These are phyloP conservation scores for Bombus confusus DNA, from an alignment of 1,140 invertebrate genomes.

Conservation along the genomic window DNA sequence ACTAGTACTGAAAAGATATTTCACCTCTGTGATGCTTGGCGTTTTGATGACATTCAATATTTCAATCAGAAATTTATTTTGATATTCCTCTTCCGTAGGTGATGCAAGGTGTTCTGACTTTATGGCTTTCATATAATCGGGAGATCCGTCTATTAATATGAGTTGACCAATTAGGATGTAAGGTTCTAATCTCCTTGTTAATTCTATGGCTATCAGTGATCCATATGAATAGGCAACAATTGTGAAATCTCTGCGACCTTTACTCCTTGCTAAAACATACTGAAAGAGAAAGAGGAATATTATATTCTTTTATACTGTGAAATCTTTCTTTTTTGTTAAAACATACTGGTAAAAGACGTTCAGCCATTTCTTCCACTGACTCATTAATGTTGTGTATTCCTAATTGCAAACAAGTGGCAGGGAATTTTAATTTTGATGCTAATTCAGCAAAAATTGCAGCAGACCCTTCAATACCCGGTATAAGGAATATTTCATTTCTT, in stretches of 20 bases:
- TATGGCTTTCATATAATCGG: constrained; percentile 74
- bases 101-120: constrained; percentile 57
- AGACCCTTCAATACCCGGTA: constrained; percentile 87
- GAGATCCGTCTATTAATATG: constrained; percentile 80
- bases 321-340: background rate
- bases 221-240: constrained; percentile 81
- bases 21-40: constrained; percentile 63
- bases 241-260: constrained; percentile 75
- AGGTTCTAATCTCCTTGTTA: constrained; percentile 75
- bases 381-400: constrained; percentile 55
- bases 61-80: constrained; percentile 70
- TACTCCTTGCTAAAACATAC: constrained; percentile 70
- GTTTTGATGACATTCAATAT: constrained; percentile 68
- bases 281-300: constrained; percentile 46
- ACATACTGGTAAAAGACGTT: constrained; percentile 76
- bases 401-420: constrained; percentile 86
- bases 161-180: constrained; percentile 73
- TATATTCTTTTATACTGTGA: background rate
- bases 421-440: constrained; percentile 81
- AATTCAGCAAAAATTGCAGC: constrained; percentile 82
- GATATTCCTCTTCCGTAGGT: constrained; percentile 61
- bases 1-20: background rate
- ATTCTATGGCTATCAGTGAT: constrained; percentile 78
- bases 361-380: constrained; percentile 72
- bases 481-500: constrained; percentile 83